Base-by-base conservation (phyloP, 2,888 invertebrate genomes). In the Pecten maximus region DNA sequence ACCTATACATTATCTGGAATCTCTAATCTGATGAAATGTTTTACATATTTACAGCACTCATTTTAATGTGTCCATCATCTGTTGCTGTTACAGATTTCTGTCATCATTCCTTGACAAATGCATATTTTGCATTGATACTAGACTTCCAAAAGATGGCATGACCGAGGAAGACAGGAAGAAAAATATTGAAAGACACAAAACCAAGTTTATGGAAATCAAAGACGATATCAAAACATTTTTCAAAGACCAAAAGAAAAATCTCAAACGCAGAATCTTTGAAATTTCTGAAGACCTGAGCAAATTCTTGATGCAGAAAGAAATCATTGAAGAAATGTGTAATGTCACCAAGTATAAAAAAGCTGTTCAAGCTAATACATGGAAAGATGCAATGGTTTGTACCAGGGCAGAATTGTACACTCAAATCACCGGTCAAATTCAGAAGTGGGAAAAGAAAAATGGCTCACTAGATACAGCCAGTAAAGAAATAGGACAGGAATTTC, bases 371-470 rank as follows among this genome's bases (percentile, higher is more conserved):
- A 88, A 90, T 15, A 90, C 88, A 2, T 94, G 94, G 92, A 91
- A 93, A 50, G 91, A 93, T 15, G 91, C 91, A 2, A 90, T 93
- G 40, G 88, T 94, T 16, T 92, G 91, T 40, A 91, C 93, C 12
- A 40, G 94, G 40, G 89, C 92, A 35, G 88, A 91, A 60, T 90
- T 94, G 16, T 93, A 93, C 88, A 91, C 92, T 39, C 92, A 91
- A 39, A 87, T 94, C 16, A 90, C 92, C 87, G 90, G 88, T 40
- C 87, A 92, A 40, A 92, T 94, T 35, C 91, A 92, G 86, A 88
- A 88, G 4, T 95, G 95, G 95, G 95, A 95, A 89, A 90, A 91
- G n/a, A 87, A 91, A n/a, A 90, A 92, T 28, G 88, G 89, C 15
- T 90, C 92, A 88, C 93, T 95, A 87, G 92, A 93, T 74, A 91